These are phyloP conservation scores for Odontocolon sp. DNA, from an alignment of 2,888 invertebrate genomes.

Conservation along the genomic window DNA sequence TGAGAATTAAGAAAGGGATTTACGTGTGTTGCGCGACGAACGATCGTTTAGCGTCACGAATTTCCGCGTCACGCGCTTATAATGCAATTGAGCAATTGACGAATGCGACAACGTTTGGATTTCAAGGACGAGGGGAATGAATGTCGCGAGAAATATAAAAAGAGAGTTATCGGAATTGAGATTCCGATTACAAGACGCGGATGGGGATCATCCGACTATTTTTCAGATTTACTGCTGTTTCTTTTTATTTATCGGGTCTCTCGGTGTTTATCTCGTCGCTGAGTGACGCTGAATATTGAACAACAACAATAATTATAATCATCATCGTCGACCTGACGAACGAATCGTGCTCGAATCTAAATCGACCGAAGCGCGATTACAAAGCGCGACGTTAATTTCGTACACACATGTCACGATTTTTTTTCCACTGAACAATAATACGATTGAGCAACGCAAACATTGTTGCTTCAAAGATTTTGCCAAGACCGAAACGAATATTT, in stretches of 20 bases:
- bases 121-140: not conserved
- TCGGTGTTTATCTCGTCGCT: not conserved
- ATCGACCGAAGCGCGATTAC: not conserved
- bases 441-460: not conserved
- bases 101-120: conserved; percentile 4
- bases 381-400: not conserved
- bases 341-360: not conserved
- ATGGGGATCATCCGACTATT: not conserved
- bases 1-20: not conserved
- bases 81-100: conserved; percentile 35
- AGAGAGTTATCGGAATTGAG: conserved; percentile 7
- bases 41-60: conserved; percentile 41
- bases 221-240: not conserved
- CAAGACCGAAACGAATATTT: not conserved
- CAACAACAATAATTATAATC: not conserved
- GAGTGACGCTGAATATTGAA: not conserved
- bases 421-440: not conserved
- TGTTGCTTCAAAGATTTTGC: not conserved
- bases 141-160: not conserved
- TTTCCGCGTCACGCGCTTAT: conserved; percentile 29
- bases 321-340: not conserved
- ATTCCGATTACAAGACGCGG: not conserved
- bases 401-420: not conserved
- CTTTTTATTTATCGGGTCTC: not conserved
- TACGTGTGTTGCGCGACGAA: not conserved